Evolutionary conservation across 1,140 invertebrate species (phyloP), one percentile per base, ranked within the genome.

Genomic region (Drosophila parabipectinata): DNA sequence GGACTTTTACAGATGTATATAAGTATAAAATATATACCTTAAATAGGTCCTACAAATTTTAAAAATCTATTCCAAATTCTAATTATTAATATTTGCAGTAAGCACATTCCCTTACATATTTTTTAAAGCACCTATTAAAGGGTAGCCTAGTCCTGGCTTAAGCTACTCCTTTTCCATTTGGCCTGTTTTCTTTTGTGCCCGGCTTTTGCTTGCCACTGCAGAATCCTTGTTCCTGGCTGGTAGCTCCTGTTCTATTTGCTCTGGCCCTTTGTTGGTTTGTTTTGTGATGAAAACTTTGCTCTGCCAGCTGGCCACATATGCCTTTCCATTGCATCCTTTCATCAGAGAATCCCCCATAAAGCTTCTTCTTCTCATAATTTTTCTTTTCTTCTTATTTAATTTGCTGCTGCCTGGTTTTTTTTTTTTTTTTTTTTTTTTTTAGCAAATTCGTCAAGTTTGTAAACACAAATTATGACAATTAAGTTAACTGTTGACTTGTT

Each of bases 391-490:
- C 8, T 12, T 30, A 32, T 39, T 24, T n/a, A 8, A 26, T 63
- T 37, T 37, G 12, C 10, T 37, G 34, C 34, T 12, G 10, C 4
- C 34, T 37, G 4, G 10, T 4, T n/a, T 12, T 28, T 50, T 28
- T 39, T 47, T 18, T 18, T 12, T 34, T n/a, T 28, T 45, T 41
- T 44, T 54, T 30, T 32, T 48, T 45, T 67, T 63, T 77, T 66
- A 63, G 79, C 57, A 72, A 83, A 77, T 83, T 88, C 83, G 79
- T 88, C 83, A 83, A 74, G 83, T 82, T 88, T 71, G 83, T 79
- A 79, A 88, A 88, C 76, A 88, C 72, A 88, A 88, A 88, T 88
- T 88, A 88, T 88, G 84, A 88, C 83, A 88, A 88, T 88, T 88
- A 88, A 88, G 72, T 88, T 88, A 66, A 81, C 78, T 87, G 73